These are phyloP conservation scores for Orchestes rusci DNA, from an alignment of 2,888 invertebrate genomes.

Conservation along the genomic window DNA sequence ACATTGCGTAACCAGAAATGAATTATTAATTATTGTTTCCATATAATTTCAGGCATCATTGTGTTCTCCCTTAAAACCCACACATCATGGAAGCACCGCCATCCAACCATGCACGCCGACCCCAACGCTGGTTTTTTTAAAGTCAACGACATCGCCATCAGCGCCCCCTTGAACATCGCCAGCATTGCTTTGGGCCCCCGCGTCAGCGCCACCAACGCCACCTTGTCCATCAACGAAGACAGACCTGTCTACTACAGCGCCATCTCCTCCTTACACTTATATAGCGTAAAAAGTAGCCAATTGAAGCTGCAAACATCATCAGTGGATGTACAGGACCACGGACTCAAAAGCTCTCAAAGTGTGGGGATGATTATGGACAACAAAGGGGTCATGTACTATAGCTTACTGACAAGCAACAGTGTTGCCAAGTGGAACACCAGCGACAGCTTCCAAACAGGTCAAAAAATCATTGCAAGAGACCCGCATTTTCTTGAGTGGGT, in stretches of 20 bases:
- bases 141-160: conserved; percentile 53
- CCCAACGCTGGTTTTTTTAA: conserved; percentile 53
- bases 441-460: conserved; percentile 50
- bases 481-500: conserved; percentile 57
- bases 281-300: conserved; percentile 55
- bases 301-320: conserved; percentile 46
- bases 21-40: too few species aligned
- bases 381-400: conserved; percentile 60
- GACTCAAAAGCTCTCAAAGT: conserved; percentile 56
- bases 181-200: conserved; percentile 64
- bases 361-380: conserved; percentile 73
- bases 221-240: conserved; percentile 33
- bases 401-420: conserved; percentile 59
- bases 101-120: conserved; percentile 58
- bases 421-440: conserved; percentile 65
- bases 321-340: conserved; percentile 53
- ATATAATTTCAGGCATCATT: conserved; percentile 54
- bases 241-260: conserved; percentile 60
- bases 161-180: conserved; percentile 56
- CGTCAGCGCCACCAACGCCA: conserved; percentile 26
- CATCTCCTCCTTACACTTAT: conserved; percentile 60
- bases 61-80: conserved; percentile 60
- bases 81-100: conserved; percentile 64
- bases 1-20: too few species aligned
- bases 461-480: conserved; percentile 60